These are phyloP conservation scores for Noctua janthe DNA, from an alignment of 2,888 invertebrate species.

Conservation along the genomic window DNA sequence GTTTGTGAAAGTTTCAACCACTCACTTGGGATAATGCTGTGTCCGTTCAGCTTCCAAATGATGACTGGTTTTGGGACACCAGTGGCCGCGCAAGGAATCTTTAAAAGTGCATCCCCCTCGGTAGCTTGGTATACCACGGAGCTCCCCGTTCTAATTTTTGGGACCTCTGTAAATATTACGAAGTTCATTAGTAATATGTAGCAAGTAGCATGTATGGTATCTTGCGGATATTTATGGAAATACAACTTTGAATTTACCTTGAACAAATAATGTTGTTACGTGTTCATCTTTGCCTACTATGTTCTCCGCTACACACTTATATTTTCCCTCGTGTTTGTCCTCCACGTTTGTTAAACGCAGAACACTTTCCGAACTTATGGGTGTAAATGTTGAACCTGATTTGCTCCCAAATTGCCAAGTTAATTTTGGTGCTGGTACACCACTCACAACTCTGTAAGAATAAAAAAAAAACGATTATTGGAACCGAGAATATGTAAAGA, in stretches of 20 bases:
- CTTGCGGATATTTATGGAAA: not conserved
- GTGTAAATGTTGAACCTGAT: slow-evolving; percentile 14
- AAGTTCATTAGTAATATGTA: not conserved
- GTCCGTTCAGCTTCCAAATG: slow-evolving; percentile 45
- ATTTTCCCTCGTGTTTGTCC: slow-evolving; percentile 36
- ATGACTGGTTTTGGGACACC: slow-evolving; percentile 55
- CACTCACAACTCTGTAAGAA: slow-evolving; percentile 37
- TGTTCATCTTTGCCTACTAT: slow-evolving; percentile 24
- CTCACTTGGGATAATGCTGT: slow-evolving; percentile 38
- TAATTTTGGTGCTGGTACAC: slow-evolving; percentile 50
- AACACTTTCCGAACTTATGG: slow-evolving; percentile 14
- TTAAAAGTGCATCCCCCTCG: slow-evolving; percentile 49
- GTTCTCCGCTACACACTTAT: slow-evolving; percentile 55
- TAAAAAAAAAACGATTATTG: not conserved
- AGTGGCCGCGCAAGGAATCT: slow-evolving; percentile 45
- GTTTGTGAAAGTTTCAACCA: not conserved
- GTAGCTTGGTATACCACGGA: slow-evolving; percentile 21
- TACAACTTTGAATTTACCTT: slow-evolving; percentile 28
- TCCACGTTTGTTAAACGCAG: slow-evolving; percentile 26
- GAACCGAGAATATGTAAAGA: not conserved
- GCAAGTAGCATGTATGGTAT: no score
- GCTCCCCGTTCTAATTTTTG: slow-evolving; percentile 40
- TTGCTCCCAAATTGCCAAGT: slow-evolving; percentile 42
- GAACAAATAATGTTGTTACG: slow-evolving; percentile 34
- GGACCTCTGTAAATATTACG: slow-evolving; percentile 35